Conservation (phyloP, 2,888 invertebrate genomes). For the Ochlodes sylvanus region DNA sequence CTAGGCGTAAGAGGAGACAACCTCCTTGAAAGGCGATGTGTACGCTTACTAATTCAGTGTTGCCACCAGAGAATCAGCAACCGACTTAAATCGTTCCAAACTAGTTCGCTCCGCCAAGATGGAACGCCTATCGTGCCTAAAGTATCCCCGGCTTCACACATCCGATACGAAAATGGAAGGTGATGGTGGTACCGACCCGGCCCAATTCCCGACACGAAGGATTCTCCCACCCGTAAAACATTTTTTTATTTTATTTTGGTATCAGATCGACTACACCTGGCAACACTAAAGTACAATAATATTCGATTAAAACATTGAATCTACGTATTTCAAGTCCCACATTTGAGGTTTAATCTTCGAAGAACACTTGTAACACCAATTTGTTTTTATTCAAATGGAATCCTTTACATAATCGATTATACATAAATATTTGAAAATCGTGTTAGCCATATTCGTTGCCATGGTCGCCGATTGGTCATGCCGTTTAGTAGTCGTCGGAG, state of each 20-base stretch:
- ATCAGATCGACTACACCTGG: neutral
- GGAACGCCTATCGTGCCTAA: neutral
- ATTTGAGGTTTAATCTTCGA: neutral
- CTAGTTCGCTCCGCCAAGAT: neutral
- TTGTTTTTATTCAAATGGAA: neutral
- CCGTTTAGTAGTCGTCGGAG: constrained; percentile 20
- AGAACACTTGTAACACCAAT: too few species aligned
- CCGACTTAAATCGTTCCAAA: neutral
- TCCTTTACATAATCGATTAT: neutral
- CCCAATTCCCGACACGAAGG: neutral
- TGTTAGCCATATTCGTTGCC: neutral
- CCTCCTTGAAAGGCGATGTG: neutral
- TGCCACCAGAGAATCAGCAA: neutral
- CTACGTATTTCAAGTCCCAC: neutral
- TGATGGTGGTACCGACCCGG: constrained; percentile 4
- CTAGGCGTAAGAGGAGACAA: neutral
- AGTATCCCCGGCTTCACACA: neutral
- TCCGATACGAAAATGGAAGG: neutral
- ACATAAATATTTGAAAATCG: neutral
- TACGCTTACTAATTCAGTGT: neutral
- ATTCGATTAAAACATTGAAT: neutral
- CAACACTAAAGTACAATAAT: neutral
- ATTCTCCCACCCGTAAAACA: neutral
- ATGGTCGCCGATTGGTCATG: neutral
- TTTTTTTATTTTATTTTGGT: neutral